Evolutionary conservation across 2,888 invertebrate species (phyloP).

Genomic region (Heteromurus nitidus): DNA sequence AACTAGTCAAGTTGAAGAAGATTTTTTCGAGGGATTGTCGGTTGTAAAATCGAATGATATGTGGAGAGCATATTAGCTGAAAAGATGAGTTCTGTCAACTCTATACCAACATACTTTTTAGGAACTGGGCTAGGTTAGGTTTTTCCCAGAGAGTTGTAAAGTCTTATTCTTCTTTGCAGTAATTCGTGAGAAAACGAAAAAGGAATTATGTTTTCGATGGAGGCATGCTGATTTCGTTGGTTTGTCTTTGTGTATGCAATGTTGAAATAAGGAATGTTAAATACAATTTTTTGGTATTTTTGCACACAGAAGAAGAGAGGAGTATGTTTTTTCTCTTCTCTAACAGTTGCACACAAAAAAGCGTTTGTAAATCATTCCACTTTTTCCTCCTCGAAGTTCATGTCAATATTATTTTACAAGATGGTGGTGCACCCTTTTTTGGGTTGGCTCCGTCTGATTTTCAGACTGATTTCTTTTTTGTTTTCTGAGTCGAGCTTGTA

Average conservation of each 20-base stretch:
- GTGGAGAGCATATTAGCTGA: too few relatives aligned
- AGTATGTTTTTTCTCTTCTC: too few relatives aligned
- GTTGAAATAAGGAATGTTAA: constrained; percentile 10
- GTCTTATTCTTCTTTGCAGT: too few relatives aligned
- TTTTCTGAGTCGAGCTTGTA: not conserved
- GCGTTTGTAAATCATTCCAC: constrained; percentile 10
- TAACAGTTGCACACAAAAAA: not conserved
- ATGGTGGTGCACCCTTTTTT: constrained; percentile 1
- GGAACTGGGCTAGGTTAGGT: constrained; percentile 1
- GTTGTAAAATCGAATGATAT: not conserved
- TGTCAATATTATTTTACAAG: not conserved
- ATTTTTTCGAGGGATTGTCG: not conserved
- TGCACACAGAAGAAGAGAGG: not conserved
- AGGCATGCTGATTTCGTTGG: not conserved
- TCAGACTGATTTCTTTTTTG: constrained; percentile 17
- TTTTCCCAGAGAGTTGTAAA: constrained; percentile 13
- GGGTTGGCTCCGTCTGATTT: constrained; percentile 19
- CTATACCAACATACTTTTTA: not conserved
- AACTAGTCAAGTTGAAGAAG: too few relatives aligned
- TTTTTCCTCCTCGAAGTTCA: not conserved
- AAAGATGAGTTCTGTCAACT: too few relatives aligned
- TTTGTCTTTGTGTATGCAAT: not conserved
- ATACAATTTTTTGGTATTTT: not conserved
- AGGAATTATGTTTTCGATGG: constrained; percentile 3
- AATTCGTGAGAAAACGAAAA: constrained; percentile 7